Conservation (phyloP, 2,888 invertebrate species). For the Cordilura impudica region DNA sequence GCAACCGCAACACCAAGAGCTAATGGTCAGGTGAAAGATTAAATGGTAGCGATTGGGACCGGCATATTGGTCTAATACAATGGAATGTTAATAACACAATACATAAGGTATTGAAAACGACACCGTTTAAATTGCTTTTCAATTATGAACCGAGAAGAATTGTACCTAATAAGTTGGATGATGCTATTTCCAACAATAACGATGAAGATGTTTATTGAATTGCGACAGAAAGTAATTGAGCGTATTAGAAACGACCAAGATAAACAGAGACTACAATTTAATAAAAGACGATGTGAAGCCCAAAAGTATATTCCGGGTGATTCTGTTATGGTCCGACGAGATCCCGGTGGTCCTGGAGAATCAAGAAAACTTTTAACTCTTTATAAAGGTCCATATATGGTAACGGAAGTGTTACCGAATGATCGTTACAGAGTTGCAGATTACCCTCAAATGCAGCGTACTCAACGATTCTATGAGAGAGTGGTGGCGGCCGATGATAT, state of each 20-base stretch:
- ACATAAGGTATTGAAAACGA: constrained; percentile 40
- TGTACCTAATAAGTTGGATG: constrained; percentile 11
- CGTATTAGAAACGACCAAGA: constrained; percentile 33
- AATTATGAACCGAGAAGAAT: constrained; percentile 42
- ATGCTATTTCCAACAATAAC: neutral
- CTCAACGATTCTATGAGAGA: neutral
- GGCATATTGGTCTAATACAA: constrained; percentile 57
- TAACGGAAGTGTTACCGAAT: too few species aligned
- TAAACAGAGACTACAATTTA: constrained; percentile 40
- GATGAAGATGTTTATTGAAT: constrained; percentile 7
- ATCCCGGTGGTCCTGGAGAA: too few species aligned
- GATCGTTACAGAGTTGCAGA: neutral
- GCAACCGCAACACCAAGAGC: constrained; percentile 15
- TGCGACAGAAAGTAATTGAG: constrained; percentile 21
- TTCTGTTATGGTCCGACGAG: too few species aligned
- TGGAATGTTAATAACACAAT: constrained; percentile 62
- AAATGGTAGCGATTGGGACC: constrained; percentile 65
- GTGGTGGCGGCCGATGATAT: neutral
- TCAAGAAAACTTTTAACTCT: too few species aligned
- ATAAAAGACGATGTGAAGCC: constrained; percentile 31
- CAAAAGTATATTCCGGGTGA: constrained; percentile 48
- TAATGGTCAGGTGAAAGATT: constrained; percentile 57
- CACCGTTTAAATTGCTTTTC: constrained; percentile 60
- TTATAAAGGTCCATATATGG: neutral
- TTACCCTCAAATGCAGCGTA: neutral